Evolutionary conservation across 2,888 invertebrate species (phyloP), one percentile per base, ranked within the genome.

Genomic region (Zele albiditarsus): DNA sequence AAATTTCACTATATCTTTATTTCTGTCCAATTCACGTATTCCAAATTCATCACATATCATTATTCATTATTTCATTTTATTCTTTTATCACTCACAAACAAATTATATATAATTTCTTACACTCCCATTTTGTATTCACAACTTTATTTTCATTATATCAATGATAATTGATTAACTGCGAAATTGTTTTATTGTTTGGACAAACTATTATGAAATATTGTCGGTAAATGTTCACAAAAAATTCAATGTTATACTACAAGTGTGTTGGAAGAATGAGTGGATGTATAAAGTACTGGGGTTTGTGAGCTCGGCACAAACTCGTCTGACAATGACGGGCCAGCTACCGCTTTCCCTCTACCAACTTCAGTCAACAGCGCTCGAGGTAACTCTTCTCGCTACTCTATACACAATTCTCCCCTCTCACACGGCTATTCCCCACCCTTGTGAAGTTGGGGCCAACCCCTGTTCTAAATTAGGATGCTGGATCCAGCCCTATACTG

Each of bases 251-350:
- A 12, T 12, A 38, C 8, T 2, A 38, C 8, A 8, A 38, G 38
- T 38, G 8, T 4, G 38, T 2, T 38, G 12, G 12, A 38, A 6
- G 38, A 38, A 38, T 38, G 12, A 38, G 12, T 12, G 38, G 38
- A 38, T 12, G 38, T 38, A n/a, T n/a, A 8, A 12, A 38, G 38
- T 12, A 38, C 38, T 38, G 38, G 12, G 38, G 38, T 16, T 1
- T 23, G 14, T 4, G 38, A 25, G 23, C n/a, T 83, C 83, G 83
- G 85, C 85, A 86, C 84, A 85, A 88, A 88, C 88, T 85, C 88
- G 88, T 88, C 88, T 88, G 88, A 83, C 88, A 83, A 85, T 84
- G 85, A 82, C 79, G 81, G 53, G 25, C 33, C 75, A 67, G 77
- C 75, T 78, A 67, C 75, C 72, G 74, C 74, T 73, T 75, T 81